A percentile compares a stretch with the other conserved stretches of the same genome.
Conservation (phyloP, 2,113 vertebrate species). For the Odocoileus virginianus region DNA sequence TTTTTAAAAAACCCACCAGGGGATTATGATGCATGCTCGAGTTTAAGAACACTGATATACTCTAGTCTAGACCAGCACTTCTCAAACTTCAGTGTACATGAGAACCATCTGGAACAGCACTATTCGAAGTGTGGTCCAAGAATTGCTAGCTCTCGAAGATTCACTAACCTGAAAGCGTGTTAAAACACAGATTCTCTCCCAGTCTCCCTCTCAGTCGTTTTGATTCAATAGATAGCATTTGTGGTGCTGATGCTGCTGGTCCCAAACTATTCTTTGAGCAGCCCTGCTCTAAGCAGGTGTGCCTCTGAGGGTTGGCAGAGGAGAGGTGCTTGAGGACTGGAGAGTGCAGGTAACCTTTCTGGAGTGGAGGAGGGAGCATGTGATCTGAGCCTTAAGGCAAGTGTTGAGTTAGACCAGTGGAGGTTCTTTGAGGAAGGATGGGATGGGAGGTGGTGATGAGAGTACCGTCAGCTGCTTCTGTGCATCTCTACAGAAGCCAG, state of each 20-base stretch:
- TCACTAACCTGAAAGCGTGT: neutral
- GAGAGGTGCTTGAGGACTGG: neutral
- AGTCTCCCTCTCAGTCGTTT: neutral
- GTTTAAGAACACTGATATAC: neutral
- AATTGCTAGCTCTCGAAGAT: neutral
- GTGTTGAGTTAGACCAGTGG: neutral
- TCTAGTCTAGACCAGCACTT: neutral
- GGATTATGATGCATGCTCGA: neutral
- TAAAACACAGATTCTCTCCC: neutral
- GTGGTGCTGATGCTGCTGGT: neutral
- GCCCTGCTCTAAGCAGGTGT: neutral
- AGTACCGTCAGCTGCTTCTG: neutral
- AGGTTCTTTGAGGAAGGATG: neutral
- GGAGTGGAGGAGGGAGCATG: neutral
- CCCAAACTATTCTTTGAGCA: neutral
- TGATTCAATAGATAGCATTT: neutral
- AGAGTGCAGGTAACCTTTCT: neutral
- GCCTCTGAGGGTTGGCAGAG: neutral
- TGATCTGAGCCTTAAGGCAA: neutral
- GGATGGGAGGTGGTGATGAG: neutral
- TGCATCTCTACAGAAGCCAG: neutral
- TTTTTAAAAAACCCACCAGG: neutral
- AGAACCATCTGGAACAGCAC: neutral
- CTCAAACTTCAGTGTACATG: neutral
- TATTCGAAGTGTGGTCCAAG: neutral